Base-by-base conservation (phyloP, 2,113 vertebrate genomes). In the Engystomops pustulosus region DNA sequence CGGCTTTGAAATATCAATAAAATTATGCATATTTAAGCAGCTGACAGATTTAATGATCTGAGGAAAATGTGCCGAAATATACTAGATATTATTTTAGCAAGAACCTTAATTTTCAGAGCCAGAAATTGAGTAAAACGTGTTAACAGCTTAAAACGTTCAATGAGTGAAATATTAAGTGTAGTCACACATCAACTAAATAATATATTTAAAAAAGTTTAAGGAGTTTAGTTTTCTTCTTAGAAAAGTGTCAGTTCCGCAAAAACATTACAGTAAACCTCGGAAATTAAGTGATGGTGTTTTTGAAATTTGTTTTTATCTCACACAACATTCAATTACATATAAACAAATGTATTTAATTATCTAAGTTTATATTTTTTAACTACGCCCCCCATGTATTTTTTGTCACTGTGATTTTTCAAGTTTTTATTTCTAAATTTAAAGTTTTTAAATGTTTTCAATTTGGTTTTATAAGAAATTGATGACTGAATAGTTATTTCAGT, bases 1-100 rank as follows among this genome's bases (percentile, higher is more conserved):
- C 20, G 62, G 69, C 51, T 55, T 27, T 27, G 51, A 55, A 45
- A 60, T 82, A 70, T 72, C 80, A 82, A 82, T 82, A 82, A 82
- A 51, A 82, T 70, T 72, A 58, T 32, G 49, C 47, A 72, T 72
- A 72, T 36, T 82, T 82, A 72, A 45, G 36, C 51, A 45, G 25
- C 32, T 81, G 69, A 82, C 80, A 82, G 80, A 23, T 82, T 60
- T 82, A 82, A 82, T 82, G 69, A 82, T 82, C 80, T 45, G 23
- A 74, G 68, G 47, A 72, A 72, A 58, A 36, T 72, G 45, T 72
- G 38, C 69, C 34, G 51, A 72, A 74, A 74, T 45, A 72, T 32
- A 25, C 36, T 82, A 5, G 45, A 72, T 45, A 55, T 55, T 44
- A 82, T 74, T 36, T 72, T 45, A 71, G 32, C 17, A 11, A 82